A percentile compares a stretch with the other conserved stretches of the same genome.
phyloP scores from a whole-genome alignment of 2,113 vertebrate species.

The Motacilla alba region DNA sequence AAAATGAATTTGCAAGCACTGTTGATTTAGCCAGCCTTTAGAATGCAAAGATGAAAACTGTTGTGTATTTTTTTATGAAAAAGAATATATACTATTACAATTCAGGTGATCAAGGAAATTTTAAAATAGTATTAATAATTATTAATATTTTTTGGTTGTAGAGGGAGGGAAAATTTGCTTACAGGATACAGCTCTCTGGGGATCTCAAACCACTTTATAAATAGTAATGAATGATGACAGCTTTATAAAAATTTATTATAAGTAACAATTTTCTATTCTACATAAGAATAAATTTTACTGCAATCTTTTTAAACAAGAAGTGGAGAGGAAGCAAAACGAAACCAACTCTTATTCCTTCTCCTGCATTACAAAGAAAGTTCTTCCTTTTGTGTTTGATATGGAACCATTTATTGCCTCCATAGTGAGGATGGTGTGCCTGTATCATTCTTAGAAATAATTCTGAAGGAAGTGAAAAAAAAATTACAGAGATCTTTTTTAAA shows the following conservation, averaged over 20 bases:
- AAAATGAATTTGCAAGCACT: background rate
- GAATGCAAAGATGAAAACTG: background rate
- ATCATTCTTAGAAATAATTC: background rate
- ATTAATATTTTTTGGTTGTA: background rate
- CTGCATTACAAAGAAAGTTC: background rate
- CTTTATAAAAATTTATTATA: background rate
- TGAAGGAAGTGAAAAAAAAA: background rate
- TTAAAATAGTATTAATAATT: background rate
- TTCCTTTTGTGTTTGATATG: background rate
- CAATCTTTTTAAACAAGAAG: background rate
- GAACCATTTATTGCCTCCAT: background rate
- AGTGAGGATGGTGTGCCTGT: background rate
- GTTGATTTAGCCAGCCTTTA: slow-evolving; percentile 6
- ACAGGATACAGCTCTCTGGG: background rate
- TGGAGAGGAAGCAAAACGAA: background rate
- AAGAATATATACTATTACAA: background rate
- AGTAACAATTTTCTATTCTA: background rate
- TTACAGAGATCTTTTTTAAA: too few species aligned
- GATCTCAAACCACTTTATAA: background rate
- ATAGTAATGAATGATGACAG: background rate
- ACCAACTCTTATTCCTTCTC: background rate
- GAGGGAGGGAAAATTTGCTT: background rate
- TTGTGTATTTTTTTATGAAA: background rate
- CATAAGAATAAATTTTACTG: background rate
- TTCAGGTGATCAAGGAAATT: background rate